Percentiles rank a stretch among this genome's conserved stretches.
Evolutionary conservation across 1,140 invertebrate genomes (phyloP).

Genomic region (Oryctes rhinoceros): DNA sequence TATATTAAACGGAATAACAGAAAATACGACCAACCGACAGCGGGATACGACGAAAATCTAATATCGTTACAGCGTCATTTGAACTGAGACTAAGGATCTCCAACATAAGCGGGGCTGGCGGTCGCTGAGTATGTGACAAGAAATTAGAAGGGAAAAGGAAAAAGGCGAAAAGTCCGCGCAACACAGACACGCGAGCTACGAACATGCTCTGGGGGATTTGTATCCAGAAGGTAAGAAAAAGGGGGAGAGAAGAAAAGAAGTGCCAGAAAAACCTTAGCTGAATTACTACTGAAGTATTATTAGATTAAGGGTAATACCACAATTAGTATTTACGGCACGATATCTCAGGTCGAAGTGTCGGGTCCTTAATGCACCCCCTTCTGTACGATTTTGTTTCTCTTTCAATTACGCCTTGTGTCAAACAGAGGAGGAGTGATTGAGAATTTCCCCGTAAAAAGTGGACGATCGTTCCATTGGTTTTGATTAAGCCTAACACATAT

Average conservation of each 20-base stretch:
- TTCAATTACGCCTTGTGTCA: too few relatives aligned
- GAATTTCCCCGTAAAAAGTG: too few relatives aligned
- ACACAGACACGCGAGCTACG: neutral
- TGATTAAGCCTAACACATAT: too few relatives aligned
- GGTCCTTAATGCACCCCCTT: neutral
- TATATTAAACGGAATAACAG: conserved; percentile 22
- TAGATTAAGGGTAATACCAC: neutral
- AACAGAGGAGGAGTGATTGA: too few relatives aligned
- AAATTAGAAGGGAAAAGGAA: neutral
- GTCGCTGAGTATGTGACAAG: neutral
- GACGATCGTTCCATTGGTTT: too few relatives aligned
- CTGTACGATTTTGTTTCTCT: too few relatives aligned
- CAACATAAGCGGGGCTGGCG: neutral
- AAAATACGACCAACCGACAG: neutral
- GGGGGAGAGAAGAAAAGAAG: neutral
- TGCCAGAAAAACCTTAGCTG: neutral
- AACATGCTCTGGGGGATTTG: too few relatives aligned
- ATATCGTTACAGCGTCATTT: conserved; percentile 8
- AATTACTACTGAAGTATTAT: neutral
- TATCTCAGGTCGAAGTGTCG: neutral
- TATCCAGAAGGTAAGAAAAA: neutral
- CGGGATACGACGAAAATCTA: neutral
- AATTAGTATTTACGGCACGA: conserved; percentile 18
- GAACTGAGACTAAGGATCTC: conserved; percentile 17
- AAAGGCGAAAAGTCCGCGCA: neutral